Conservation (phyloP, 2,113 vertebrate species). For the Asarcornis scutulata region DNA sequence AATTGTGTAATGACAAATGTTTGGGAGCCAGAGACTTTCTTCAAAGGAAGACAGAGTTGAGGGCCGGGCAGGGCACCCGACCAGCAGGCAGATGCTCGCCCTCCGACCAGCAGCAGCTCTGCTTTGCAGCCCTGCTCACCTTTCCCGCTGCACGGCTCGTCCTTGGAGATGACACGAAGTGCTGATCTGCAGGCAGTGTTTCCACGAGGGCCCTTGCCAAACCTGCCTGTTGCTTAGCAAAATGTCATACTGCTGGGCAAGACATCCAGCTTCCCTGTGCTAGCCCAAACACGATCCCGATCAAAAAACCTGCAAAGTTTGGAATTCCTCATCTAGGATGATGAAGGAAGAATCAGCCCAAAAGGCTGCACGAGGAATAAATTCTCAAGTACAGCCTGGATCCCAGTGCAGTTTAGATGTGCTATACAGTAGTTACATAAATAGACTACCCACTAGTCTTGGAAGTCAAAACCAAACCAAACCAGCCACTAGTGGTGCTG, state of each 20-base stretch:
- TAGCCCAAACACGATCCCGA: not conserved
- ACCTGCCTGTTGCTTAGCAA: not conserved
- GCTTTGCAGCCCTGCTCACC: fast-evolving
- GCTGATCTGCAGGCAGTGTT: not conserved
- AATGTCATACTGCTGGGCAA: not conserved
- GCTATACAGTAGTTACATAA: not conserved
- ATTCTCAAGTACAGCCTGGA: not conserved
- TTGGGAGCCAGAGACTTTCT: not conserved
- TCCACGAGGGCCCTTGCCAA: not conserved
- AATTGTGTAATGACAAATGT: not conserved
- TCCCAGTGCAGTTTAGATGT: not conserved
- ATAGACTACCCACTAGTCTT: not conserved
- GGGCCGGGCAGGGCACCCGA: not conserved
- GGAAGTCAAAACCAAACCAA: not conserved
- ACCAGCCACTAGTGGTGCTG: no score
- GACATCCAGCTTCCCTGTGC: not conserved
- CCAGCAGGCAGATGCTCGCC: not conserved
- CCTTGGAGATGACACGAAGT: not conserved
- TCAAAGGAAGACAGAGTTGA: not conserved
- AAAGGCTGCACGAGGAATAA: not conserved
- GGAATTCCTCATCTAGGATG: not conserved
- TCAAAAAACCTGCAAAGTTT: not conserved
- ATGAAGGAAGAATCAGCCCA: not conserved
- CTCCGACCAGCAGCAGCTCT: fast-evolving
- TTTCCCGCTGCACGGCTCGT: not conserved